Conservation (phyloP, 2,797 vertebrate species). For the Coreius guichenoti region DNA sequence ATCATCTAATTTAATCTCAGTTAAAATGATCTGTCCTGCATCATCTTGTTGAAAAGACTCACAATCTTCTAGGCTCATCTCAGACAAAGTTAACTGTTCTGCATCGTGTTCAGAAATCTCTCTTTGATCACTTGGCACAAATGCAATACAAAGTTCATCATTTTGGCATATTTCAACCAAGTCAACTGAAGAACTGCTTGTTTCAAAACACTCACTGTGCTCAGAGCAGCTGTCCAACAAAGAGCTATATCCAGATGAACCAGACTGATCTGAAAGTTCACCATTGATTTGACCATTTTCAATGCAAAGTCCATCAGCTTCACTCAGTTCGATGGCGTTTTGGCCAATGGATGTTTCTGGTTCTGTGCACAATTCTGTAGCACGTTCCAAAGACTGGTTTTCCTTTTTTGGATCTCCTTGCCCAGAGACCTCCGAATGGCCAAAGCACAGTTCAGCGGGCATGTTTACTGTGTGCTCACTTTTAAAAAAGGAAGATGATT, state of each 20-base stretch:
- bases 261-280: constrained; percentile 46
- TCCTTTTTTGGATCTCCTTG: constrained; percentile 64
- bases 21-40: background rate
- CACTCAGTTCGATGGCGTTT: constrained; percentile 19
- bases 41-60: constrained; percentile 17
- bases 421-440: constrained; percentile 60
- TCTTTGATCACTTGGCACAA: constrained; percentile 38
- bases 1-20: constrained; percentile 2
- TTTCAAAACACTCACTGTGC: constrained; percentile 61
- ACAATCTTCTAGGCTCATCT: constrained; percentile 6
- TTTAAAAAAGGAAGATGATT: constrained; percentile 62
- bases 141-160: constrained; percentile 17
- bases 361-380: constrained; percentile 58
- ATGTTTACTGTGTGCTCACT: constrained; percentile 62
- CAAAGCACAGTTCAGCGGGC: constrained; percentile 71
- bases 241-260: constrained; percentile 50
- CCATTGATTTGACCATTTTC: constrained; percentile 30
- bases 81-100: constrained; percentile 26
- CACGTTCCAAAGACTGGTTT: constrained; percentile 57
- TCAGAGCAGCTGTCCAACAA: constrained; percentile 51
- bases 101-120: constrained; percentile 20
- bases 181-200: constrained; percentile 24
- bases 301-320: constrained; percentile 40
- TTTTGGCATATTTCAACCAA: constrained; percentile 41
- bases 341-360: constrained; percentile 64